Conservation (phyloP, 2,797 vertebrate genomes). For the Argya squamiceps region DNA sequence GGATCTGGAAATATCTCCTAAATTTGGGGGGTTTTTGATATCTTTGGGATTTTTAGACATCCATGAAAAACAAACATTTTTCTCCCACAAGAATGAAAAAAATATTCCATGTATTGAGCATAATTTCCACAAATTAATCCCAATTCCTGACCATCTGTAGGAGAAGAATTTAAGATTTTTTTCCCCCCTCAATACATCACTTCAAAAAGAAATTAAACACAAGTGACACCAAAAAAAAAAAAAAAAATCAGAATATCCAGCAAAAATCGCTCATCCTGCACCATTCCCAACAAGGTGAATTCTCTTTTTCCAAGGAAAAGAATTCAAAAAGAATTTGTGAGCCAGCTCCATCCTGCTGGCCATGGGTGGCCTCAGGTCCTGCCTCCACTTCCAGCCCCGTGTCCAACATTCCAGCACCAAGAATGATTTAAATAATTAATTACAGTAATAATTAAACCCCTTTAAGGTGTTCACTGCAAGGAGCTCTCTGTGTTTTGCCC, state of each 20-base stretch:
- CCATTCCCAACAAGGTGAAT: fast-evolving
- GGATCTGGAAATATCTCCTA: fast-evolving
- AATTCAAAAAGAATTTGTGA: background rate
- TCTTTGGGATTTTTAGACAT: background rate
- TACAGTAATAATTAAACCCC: background rate
- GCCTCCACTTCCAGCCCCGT: background rate
- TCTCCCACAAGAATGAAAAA: fast-evolving
- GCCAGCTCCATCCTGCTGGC: background rate
- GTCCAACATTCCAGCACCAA: fast-evolving
- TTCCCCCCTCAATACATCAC: background rate
- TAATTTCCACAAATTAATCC: background rate
- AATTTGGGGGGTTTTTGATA: fast-evolving
- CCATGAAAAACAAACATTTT: fast-evolving
- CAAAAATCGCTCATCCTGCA: fast-evolving
- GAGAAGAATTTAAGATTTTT: background rate
- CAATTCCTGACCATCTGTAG: fast-evolving
- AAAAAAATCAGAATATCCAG: fast-evolving
- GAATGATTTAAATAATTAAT: fast-evolving
- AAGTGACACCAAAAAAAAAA: background rate
- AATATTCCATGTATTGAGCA: fast-evolving
- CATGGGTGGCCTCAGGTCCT: fast-evolving
- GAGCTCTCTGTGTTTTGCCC: fast-evolving
- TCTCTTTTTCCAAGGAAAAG: background rate
- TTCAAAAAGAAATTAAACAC: background rate
- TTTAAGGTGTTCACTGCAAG: fast-evolving